Evolutionary conservation across 2,113 vertebrate species (phyloP), one percentile per base, ranked within the genome.

Genomic region (Sinocyclocheilus grahami): DNA sequence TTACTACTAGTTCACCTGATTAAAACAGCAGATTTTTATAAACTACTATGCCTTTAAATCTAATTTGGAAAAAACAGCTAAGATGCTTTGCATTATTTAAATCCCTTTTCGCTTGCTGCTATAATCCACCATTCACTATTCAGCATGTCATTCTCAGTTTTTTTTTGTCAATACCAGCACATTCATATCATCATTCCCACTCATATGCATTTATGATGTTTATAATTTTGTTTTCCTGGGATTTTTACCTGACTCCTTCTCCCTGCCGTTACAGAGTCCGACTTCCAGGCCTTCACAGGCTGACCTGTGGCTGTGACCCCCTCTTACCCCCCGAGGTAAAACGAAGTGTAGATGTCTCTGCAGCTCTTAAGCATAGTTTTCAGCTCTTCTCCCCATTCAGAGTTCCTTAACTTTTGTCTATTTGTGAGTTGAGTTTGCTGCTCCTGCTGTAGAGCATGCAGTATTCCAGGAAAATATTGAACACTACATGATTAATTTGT

Each of bases 281-380:
- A 96, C 93, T 95, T 95, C 93, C 89, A 95, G 92, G 95, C 95
- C 91, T 95, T 94, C 93, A 94, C 94, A 83, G 95, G 95, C 92
- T 93, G 93, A 94, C 89, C 92, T 93, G 74, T 91, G 92, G 88
- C 42, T 84, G 90, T 86, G 81, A 86, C 85, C 79, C 75, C 58
- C 84, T 81, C 78, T 78, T 71, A 71, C 53, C 42, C 86, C 82
- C 72, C 74, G 90, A 94, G 95, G 95, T 95, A 94, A 95, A 91
- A 85, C 37, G 62, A 53, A 72, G 90, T 88, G 87, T 85, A 90
- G 78, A 85, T 53, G 87, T 62, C 67, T 69, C 24, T 76, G 14
- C 3, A 62, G 37, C 18, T 39, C 30, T 63, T 62, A 7, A 60
- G 20, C 55, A 39, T 62, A 46, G 37, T 65, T 46, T 16, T 81